phyloP scores from a whole-genome alignment of 92 coral and sea anemone species.

The Palythoa caribaeorum region DNA sequence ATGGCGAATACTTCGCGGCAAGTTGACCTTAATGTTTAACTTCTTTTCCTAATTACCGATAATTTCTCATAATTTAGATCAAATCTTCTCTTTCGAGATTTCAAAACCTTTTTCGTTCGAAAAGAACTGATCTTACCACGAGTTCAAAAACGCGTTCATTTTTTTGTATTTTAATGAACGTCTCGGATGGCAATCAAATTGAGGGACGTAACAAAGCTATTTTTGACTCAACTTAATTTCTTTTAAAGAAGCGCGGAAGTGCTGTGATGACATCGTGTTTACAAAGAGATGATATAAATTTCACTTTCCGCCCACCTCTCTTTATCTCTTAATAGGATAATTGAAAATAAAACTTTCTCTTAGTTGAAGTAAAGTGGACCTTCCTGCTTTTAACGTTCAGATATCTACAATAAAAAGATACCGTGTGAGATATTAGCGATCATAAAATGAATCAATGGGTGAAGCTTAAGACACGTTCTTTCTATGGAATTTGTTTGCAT shows the following conservation, averaged over 20 bases:
- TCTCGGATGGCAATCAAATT: slow-evolving; percentile 37
- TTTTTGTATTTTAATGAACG: slow-evolving; percentile 13
- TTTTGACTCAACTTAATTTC: slow-evolving; percentile 69
- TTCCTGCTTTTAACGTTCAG: not conserved
- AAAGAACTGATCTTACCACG: not conserved
- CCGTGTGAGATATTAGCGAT: slow-evolving; percentile 19
- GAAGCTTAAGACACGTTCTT: slow-evolving; percentile 17
- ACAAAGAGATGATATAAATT: slow-evolving; percentile 75
- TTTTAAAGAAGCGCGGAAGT: slow-evolving; percentile 63
- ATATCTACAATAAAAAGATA: not conserved
- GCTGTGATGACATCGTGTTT: slow-evolving; percentile 85
- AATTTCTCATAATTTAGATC: not conserved
- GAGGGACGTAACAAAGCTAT: slow-evolving; percentile 62
- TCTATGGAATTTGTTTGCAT: slow-evolving; percentile 69
- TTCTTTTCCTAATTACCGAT: not conserved
- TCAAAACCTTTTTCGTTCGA: not conserved
- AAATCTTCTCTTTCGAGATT: not conserved
- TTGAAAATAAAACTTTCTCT: slow-evolving; percentile 39
- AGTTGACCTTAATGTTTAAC: not conserved
- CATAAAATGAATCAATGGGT: not conserved
- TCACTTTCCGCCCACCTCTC: slow-evolving; percentile 70
- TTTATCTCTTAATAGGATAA: slow-evolving; percentile 74
- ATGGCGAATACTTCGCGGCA: not conserved
- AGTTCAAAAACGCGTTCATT: not conserved
- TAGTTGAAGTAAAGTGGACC: slow-evolving; percentile 39